Percentiles rank a stretch among this genome's conserved stretches.
These are phyloP conservation scores for Pseudolycoriella hygida DNA, from an alignment of 2,888 invertebrate genomes.

Conservation along the genomic window DNA sequence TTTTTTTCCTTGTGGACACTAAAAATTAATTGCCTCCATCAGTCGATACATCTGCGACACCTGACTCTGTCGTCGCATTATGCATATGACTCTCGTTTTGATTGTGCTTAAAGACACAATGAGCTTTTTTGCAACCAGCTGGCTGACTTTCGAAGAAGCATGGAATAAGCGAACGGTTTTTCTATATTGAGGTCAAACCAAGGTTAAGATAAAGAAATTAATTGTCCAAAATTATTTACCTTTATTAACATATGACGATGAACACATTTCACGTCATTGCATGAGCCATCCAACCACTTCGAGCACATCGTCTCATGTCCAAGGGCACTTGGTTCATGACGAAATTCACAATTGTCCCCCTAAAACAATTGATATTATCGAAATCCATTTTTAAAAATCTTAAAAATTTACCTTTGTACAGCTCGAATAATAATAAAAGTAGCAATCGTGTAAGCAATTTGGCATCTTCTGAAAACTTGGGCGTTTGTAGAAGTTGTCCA, in stretches of 20 bases:
- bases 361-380: conserved; percentile 23
- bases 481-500: background rate
- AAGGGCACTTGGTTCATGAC: conserved; percentile 69
- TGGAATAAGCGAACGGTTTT: conserved; percentile 36
- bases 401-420: conserved; percentile 51
- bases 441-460: conserved; percentile 71
- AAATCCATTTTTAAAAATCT: background rate
- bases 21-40: no score
- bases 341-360: conserved; percentile 66
- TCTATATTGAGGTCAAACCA: no score
- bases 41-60: no score
- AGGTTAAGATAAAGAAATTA: no score
- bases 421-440: conserved; percentile 75
- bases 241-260: conserved; percentile 73
- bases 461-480: conserved; percentile 17
- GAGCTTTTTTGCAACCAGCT: conserved; percentile 66
- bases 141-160: conserved; percentile 82
- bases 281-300: conserved; percentile 69
- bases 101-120: conserved; percentile 62
- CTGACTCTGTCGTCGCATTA: no score
- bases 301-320: conserved; percentile 68
- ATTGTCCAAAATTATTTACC: no score
- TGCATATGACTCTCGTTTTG: no score
- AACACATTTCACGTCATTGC: conserved; percentile 58
- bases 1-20: no score